Base-by-base conservation (phyloP, 2,113 vertebrate genomes). In the Tychaedon coryphoeus region DNA sequence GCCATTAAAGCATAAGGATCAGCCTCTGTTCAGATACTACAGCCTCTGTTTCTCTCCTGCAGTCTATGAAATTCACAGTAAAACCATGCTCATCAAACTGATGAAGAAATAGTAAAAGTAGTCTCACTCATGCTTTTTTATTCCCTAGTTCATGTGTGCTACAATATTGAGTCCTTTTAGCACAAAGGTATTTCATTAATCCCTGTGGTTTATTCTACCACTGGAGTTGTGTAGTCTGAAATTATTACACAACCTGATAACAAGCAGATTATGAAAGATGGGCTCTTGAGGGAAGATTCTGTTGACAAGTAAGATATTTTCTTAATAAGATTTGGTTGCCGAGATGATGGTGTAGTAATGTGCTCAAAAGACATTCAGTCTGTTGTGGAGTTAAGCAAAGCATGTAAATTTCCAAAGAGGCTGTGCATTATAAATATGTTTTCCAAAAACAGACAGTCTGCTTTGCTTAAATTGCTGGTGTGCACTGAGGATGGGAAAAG, bases 181-280 rank as follows among this genome's bases (percentile, higher is more conserved):
- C 66, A 54, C 54, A 74, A 79, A 86, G 76, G 28, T 36, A 29
- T 90, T 88, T 89, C 33, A 36, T 75, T 86, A 80, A 73, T 92
- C 54, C 16, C 26, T 61, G 18, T 38, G n/a, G 80, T 14, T 93
- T 92, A 23, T 80, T 88, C 45, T 86, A 58, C 51, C 51, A 6
- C 56, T 86, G 36, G 69, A 54, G 43, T 60, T 84, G 25, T 64
- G 29, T 67, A 25, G 57, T 56, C 51, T 91, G 89, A 91, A 95
- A 72, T 91, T 77, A 74, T 91, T 92, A 61, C 70, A 72, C 83
- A 95, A 87, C 61, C 66, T 72, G 53, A 43, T 70, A 82, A 62
- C 33, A 16, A 66, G 26, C 47, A 94, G 78, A 81, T 96, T 92
- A 88, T 88, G 94, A 95, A 96, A 96, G 91, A 91, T 76, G 45